These are phyloP conservation scores for Drosophila santomea DNA, from an alignment of 1,140 invertebrate genomes.

Conservation along the genomic window DNA sequence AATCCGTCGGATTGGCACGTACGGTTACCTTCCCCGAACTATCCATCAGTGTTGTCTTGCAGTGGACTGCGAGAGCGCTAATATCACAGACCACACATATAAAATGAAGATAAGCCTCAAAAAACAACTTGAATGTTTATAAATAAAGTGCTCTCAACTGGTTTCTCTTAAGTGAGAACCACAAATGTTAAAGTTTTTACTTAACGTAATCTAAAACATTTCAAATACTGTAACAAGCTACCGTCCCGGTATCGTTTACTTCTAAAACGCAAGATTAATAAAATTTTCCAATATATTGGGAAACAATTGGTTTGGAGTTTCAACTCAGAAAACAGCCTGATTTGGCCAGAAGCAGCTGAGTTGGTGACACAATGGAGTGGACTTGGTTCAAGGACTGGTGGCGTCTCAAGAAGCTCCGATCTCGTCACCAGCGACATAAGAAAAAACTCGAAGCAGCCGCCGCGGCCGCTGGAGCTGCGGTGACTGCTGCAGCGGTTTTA, in stretches of 20 bases:
- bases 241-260: too few relatives aligned
- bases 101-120: not conserved
- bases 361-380: constrained; percentile 87
- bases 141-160: not conserved
- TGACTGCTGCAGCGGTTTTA: not conserved
- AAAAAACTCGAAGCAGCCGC: constrained; percentile 85
- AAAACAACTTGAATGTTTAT: not conserved
- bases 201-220: not conserved
- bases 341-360: not conserved
- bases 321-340: not conserved
- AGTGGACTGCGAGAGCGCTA: not conserved
- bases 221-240: not conserved
- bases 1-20: not conserved
- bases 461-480: constrained; percentile 28
- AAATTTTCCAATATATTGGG: too few relatives aligned
- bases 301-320: too few relatives aligned
- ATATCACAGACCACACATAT: not conserved
- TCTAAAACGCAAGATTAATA: too few relatives aligned
- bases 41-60: not conserved
- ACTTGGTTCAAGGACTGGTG: constrained; percentile 91
- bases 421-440: constrained; percentile 83
- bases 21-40: not conserved
- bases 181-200: too few relatives aligned
- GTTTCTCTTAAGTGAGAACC: too few relatives aligned
- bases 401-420: constrained; percentile 89